Base-by-base conservation (phyloP, 2,797 vertebrate genomes). In the Sebastes vulpes region DNA sequence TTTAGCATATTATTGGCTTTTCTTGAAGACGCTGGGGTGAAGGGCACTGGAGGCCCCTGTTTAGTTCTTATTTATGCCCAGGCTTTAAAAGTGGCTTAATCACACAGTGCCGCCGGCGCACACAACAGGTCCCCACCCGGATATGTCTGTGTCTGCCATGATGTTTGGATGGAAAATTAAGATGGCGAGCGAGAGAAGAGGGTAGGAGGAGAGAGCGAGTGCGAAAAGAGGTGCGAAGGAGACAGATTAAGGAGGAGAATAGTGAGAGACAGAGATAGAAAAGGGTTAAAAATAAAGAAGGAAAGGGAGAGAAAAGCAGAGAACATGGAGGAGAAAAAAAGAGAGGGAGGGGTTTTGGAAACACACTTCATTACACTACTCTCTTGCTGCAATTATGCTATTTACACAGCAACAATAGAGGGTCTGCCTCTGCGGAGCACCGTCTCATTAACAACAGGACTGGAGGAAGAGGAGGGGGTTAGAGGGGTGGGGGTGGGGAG, bases 1-100 rank as follows among this genome's bases (percentile, higher is more conserved):
- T 91, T 90, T 91, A 94, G 92, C 90, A 91, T 92, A 94, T 93
- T 93, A 94, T 92, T 93, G 93, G 92, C 89, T 93, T 90, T 92
- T 90, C 90, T 91, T 81, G 81, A 87, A 93, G 91, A 87, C 82
- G 74, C 89, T 46, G 69, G 83, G 92, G 90, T 85, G 89, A 89
- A 93, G 93, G 92, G 87, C 92, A 93, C 90, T 72, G 78, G 93
- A 90, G 92, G 91, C 90, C 86, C 66, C 75, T 81, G 84, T 94
- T 94, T 92, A 92, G 81, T 91, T 94, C 91, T 92, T 94, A 94
- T 95, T 94, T 94, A 92, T 84, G 88, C 89, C 71, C 16, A 12
- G 82, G 64, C 84, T 91, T 93, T 94, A 90, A 94, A 93, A 92
- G 85, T 68, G 12, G 89, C 93, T 95, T 94, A 95, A 94, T 94